Conservation (phyloP, 1,140 invertebrate species). For the Drosophila subpulchrella region DNA sequence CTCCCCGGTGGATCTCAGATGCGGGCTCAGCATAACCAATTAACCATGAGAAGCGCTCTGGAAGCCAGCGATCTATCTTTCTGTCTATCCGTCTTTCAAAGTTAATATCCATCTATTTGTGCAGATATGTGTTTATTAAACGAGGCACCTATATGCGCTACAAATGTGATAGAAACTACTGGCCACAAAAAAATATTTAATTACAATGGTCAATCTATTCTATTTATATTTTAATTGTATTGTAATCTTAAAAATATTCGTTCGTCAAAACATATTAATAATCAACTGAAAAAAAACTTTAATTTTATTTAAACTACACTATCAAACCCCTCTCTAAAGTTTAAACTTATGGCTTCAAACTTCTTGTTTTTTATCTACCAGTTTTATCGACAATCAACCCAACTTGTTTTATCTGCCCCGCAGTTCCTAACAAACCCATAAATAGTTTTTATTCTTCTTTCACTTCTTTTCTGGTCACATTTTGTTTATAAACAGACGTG, state of each 20-base stretch:
- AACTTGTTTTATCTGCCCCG: neutral
- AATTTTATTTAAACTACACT: neutral
- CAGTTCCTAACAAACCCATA: conserved; percentile 5
- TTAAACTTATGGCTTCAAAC: neutral
- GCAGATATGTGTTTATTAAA: conserved; percentile 23
- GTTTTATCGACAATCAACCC: neutral
- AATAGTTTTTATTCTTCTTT: conserved; percentile 41
- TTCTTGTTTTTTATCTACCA: neutral
- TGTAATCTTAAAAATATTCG: too few relatives aligned
- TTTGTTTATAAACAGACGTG: conserved; percentile 60
- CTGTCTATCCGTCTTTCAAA: conserved; percentile 35
- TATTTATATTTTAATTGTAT: neutral
- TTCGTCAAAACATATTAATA: too few relatives aligned
- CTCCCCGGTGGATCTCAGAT: conserved; percentile 29
- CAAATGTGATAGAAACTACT: conserved; percentile 6
- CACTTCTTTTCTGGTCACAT: conserved; percentile 45
- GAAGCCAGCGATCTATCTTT: conserved; percentile 39
- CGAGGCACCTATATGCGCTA: conserved; percentile 8
- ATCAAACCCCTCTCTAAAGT: too few relatives aligned
- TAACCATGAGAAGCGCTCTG: conserved; percentile 48
- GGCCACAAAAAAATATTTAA: neutral
- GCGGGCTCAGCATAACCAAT: conserved; percentile 52
- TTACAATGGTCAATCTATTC: neutral
- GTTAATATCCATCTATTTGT: conserved; percentile 22
- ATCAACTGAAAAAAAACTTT: too few relatives aligned